Percentiles rank a stretch among this genome's conserved stretches.
phyloP scores from a whole-genome alignment of 35 echinoderm and acorn worm genomes.

The Acanthaster planci region DNA sequence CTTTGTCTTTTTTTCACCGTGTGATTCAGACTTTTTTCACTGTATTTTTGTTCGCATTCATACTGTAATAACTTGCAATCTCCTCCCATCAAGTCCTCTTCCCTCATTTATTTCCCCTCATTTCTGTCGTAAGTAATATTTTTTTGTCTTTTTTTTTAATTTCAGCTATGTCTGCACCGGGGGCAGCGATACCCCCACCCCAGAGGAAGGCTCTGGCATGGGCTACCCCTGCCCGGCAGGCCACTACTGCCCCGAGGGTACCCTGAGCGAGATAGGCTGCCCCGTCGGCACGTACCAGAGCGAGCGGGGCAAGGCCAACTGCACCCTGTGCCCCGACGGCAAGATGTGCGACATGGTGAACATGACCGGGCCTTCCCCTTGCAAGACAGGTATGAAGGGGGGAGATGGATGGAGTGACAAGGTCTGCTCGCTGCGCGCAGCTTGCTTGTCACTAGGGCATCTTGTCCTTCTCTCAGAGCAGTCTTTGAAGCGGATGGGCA shows the following conservation, averaged over 20 bases:
- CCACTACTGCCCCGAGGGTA: slow-evolving; percentile 84
- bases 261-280: slow-evolving; percentile 76
- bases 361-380: slow-evolving; percentile 76
- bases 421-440: too few species aligned
- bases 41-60: too few species aligned
- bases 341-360: slow-evolving; percentile 84
- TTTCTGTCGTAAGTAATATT: background rate
- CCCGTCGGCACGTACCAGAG: slow-evolving; percentile 92
- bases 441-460: too few species aligned
- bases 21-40: too few species aligned
- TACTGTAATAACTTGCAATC: background rate
- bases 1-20: too few species aligned
- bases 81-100: background rate
- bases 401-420: too few species aligned
- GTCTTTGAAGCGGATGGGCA: too few species aligned
- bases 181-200: slow-evolving; percentile 84
- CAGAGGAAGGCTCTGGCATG: slow-evolving; percentile 65
- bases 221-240: slow-evolving; percentile 97
- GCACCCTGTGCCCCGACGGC: slow-evolving; percentile 85
- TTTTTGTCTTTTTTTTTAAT: background rate
- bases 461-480: too few species aligned
- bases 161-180: slow-evolving; percentile 92
- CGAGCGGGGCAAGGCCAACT: slow-evolving; percentile 77
- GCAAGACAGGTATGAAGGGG: slow-evolving; percentile 74
- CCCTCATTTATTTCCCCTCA: background rate